These are phyloP conservation scores for Rotaria socialis DNA, from an alignment of 2,888 invertebrate species.

Conservation along the genomic window DNA sequence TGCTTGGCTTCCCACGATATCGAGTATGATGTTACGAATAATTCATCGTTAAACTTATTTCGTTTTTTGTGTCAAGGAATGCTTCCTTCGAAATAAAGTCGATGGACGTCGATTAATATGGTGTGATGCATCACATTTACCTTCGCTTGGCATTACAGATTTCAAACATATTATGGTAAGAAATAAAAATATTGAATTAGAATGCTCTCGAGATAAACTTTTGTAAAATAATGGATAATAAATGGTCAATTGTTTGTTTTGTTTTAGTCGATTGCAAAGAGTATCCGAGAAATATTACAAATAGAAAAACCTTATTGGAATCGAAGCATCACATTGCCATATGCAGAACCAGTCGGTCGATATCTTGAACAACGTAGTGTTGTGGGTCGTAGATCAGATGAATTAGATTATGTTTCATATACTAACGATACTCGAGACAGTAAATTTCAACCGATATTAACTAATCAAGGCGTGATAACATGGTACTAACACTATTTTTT, in stretches of 20 bases:
- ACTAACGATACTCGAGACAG: slow-evolving; percentile 13
- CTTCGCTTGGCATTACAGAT: slow-evolving; percentile 40
- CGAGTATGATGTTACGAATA: neutral
- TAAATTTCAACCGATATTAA: slow-evolving; percentile 42
- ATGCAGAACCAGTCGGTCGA: slow-evolving; percentile 30
- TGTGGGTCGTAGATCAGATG: slow-evolving; percentile 37
- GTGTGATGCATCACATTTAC: slow-evolving; percentile 41
- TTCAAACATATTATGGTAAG: slow-evolving; percentile 44
- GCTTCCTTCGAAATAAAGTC: slow-evolving; percentile 41
- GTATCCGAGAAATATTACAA: slow-evolving; percentile 36
- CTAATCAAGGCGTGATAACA: slow-evolving; percentile 42
- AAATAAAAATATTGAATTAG: neutral
- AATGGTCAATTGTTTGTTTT: too few relatives aligned
- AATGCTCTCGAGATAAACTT: too few relatives aligned
- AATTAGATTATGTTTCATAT: slow-evolving; percentile 38
- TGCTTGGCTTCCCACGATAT: slow-evolving; percentile 7
- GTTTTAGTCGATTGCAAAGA: slow-evolving; percentile 39
- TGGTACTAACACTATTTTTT: neutral
- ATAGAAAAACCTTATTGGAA: slow-evolving; percentile 45
- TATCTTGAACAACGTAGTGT: slow-evolving; percentile 41
- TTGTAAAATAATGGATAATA: too few relatives aligned
- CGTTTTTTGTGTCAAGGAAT: neutral
- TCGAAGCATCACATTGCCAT: slow-evolving; percentile 41
- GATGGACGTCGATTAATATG: slow-evolving; percentile 44
- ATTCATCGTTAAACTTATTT: neutral